Conservation (phyloP, 2,888 invertebrate genomes). For the Drosophila eohydei region DNA sequence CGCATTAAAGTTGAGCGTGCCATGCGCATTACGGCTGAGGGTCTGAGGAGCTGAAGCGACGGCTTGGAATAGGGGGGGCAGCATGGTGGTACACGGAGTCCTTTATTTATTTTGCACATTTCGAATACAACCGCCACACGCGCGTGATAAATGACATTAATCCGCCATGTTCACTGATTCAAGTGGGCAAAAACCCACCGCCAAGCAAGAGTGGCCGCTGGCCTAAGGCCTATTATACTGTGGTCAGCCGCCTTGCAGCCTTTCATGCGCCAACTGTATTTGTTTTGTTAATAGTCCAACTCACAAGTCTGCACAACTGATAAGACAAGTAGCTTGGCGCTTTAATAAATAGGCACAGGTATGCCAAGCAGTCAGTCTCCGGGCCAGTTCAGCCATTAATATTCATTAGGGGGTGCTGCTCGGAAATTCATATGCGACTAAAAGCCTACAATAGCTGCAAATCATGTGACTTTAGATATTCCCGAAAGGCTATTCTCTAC, state of each 20-base stretch:
- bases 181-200: slow-evolving; percentile 51
- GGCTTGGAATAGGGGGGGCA: not conserved
- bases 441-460: slow-evolving; percentile 23
- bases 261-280: slow-evolving; percentile 75
- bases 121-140: slow-evolving; percentile 62
- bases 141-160: slow-evolving; percentile 81
- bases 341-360: slow-evolving; percentile 75
- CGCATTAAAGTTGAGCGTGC: slow-evolving; percentile 49
- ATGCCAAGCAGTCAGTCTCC: slow-evolving; percentile 58
- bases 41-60: not conserved
- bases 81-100: slow-evolving; percentile 19
- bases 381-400: slow-evolving; percentile 63
- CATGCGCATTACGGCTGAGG: slow-evolving; percentile 20
- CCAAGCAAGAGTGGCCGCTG: slow-evolving; percentile 41
- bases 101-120: slow-evolving; percentile 75
- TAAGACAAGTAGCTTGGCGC: slow-evolving; percentile 78
- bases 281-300: slow-evolving; percentile 77
- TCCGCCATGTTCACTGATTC: slow-evolving; percentile 76
- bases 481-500: too few species aligned
- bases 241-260: slow-evolving; percentile 23
- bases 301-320: slow-evolving; percentile 67
- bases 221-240: slow-evolving; percentile 30
- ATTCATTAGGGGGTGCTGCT: slow-evolving; percentile 66
- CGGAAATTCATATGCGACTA: slow-evolving; percentile 33
- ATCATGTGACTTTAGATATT: slow-evolving; percentile 5